Conservation (phyloP, 1,140 invertebrate genomes). For the Coboldia fuscipes region DNA sequence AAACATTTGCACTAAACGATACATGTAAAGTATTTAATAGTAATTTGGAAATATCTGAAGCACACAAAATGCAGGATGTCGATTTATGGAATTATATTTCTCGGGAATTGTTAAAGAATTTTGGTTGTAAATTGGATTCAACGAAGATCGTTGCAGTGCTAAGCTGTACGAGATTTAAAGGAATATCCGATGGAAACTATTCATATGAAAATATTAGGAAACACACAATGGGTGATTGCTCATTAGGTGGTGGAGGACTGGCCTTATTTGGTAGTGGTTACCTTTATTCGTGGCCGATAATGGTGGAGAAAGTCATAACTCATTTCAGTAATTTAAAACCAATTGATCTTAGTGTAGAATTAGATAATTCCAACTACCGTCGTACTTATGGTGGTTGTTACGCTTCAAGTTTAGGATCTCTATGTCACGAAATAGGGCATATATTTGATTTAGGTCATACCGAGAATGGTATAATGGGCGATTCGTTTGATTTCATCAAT, state of each 20-base stretch:
- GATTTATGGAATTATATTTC: slow-evolving; percentile 73
- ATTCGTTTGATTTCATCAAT: slow-evolving; percentile 78
- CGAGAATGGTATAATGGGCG: slow-evolving; percentile 76
- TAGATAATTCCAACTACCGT: slow-evolving; percentile 78
- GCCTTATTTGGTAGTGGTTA: slow-evolving; percentile 79
- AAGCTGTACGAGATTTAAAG: slow-evolving; percentile 62
- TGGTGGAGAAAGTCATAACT: slow-evolving; percentile 39
- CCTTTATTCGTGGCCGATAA: slow-evolving; percentile 72
- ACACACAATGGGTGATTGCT: slow-evolving; percentile 62
- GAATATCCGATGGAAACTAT: slow-evolving; percentile 30
- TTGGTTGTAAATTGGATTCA: slow-evolving; percentile 25
- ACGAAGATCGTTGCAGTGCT: slow-evolving; percentile 78
- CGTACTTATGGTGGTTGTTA: slow-evolving; percentile 71
- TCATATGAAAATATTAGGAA: slow-evolving; percentile 53
- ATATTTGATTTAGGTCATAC: slow-evolving; percentile 88
- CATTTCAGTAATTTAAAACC: slow-evolving; percentile 28
- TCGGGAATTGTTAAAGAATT: slow-evolving; percentile 37
- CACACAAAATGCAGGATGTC: slow-evolving; percentile 47
- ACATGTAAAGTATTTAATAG: slow-evolving; percentile 47
- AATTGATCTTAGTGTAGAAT: slow-evolving; percentile 45
- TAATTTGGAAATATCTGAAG: slow-evolving; percentile 42
- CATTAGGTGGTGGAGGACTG: slow-evolving; percentile 71
- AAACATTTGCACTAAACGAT: slow-evolving; percentile 55
- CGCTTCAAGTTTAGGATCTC: slow-evolving; percentile 79
- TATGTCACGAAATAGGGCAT: slow-evolving; percentile 85